These are phyloP conservation scores for Caenorhabditis drosophilae DNA, from an alignment of 2,888 invertebrate genomes.

Conservation along the genomic window DNA sequence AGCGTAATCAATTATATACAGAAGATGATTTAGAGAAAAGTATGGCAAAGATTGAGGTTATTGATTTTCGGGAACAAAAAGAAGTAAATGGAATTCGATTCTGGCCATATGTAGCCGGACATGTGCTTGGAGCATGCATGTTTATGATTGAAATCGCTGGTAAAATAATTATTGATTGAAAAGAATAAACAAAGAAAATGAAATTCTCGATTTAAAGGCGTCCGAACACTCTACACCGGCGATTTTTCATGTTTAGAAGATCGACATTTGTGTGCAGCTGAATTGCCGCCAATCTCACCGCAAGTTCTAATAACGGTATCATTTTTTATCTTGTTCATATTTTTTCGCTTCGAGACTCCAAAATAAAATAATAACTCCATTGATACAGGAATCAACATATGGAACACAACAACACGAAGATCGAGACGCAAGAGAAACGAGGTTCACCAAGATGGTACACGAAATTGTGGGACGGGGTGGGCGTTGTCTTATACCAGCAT, in stretches of 20 bases:
- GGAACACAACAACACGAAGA: constrained; percentile 99
- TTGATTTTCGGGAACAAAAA: constrained; percentile 81
- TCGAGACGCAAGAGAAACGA: constrained; percentile 89
- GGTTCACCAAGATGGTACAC: constrained; percentile 77
- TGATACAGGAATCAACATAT: constrained; percentile 88
- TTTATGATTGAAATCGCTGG: constrained; percentile 99
- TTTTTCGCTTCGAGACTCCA: constrained; percentile 1
- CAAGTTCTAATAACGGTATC: constrained; percentile 91
- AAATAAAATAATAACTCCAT: too few species aligned
- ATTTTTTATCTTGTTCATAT: background rate
- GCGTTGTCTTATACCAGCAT: constrained; percentile 95
- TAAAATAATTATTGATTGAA: too few species aligned
- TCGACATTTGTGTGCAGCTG: constrained; percentile 97
- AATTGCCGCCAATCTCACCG: constrained; percentile 92
- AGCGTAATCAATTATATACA: constrained; percentile 82
- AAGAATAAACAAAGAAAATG: too few species aligned
- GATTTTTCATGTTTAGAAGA: constrained; percentile 99
- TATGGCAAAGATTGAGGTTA: constrained; percentile 95
- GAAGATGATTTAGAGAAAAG: constrained; percentile 95
- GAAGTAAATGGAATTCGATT: constrained; percentile 92
- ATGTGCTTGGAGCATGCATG: constrained; percentile 98
- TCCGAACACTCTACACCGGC: constrained; percentile 82
- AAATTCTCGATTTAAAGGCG: constrained; percentile 70
- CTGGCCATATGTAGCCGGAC: constrained; percentile 98
- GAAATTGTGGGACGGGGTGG: constrained; percentile 97